phyloP scores from a whole-genome alignment of 2,888 invertebrate species.

The Didymodactylos carnosus region DNA sequence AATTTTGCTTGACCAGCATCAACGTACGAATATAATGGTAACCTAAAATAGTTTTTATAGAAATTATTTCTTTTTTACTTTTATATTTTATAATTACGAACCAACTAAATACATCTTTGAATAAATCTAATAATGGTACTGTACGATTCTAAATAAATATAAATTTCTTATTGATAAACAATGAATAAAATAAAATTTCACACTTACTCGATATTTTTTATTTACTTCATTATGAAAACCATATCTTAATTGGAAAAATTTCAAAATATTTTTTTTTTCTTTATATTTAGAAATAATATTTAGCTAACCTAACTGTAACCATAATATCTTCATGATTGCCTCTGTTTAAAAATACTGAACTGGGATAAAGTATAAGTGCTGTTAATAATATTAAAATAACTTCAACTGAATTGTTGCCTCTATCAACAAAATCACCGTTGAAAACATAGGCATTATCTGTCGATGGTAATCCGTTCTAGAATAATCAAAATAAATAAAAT shows the following conservation, averaged over 20 bases:
- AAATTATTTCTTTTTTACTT: too few species aligned
- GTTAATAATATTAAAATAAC: slow-evolving; percentile 56
- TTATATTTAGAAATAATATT: too few species aligned
- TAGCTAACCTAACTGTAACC: slow-evolving; percentile 50
- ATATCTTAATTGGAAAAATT: slow-evolving; percentile 46
- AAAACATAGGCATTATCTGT: slow-evolving; percentile 73
- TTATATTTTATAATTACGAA: slow-evolving; percentile 70
- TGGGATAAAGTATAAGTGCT: slow-evolving; percentile 62
- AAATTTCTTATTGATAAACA: neutral
- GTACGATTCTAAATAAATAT: slow-evolving; percentile 23
- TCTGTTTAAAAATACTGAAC: slow-evolving; percentile 64
- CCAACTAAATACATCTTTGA: slow-evolving; percentile 75
- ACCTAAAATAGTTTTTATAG: too few species aligned
- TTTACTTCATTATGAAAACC: slow-evolving; percentile 77
- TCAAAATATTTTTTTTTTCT: too few species aligned
- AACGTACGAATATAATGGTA: neutral
- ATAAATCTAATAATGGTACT: slow-evolving; percentile 50
- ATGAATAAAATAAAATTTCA: too few species aligned
- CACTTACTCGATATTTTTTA: slow-evolving; percentile 57
- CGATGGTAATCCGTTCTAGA: slow-evolving; percentile 74
- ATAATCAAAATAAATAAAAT: slow-evolving; percentile 16
- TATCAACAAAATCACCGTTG: slow-evolving; percentile 82
- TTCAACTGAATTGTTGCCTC: slow-evolving; percentile 68
- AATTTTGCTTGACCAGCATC: slow-evolving; percentile 50
- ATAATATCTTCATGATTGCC: slow-evolving; percentile 81